phyloP scores from a whole-genome alignment of 64 coral and sea anemone species.

The Astreopora myriophthalma region DNA sequence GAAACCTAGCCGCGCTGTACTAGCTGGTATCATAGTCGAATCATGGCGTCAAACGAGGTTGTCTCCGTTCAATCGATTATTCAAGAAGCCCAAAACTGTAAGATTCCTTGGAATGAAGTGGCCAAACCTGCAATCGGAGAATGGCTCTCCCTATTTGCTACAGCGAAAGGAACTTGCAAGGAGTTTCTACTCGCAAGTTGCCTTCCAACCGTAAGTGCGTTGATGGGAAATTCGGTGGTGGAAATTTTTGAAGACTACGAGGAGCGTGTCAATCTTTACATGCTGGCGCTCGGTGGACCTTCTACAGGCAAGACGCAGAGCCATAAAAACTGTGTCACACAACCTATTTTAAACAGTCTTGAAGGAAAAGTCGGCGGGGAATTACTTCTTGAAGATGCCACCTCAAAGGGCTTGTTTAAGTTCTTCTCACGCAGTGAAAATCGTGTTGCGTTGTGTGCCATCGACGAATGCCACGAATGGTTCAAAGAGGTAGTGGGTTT shows the following conservation, averaged over 20 bases:
- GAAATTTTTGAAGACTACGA: conserved; percentile 32
- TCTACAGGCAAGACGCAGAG: conserved; percentile 18
- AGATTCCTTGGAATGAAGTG: background rate
- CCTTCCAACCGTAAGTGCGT: conserved; percentile 13
- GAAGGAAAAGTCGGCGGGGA: conserved; percentile 21
- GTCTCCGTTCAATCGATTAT: background rate
- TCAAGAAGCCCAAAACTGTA: background rate
- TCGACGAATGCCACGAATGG: conserved; percentile 25
- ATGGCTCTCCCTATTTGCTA: conserved; percentile 6
- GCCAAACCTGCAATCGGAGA: background rate
- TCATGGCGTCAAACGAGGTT: background rate
- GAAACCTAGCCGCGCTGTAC: no score
- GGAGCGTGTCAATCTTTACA: conserved; percentile 39
- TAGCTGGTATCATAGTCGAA: no score
- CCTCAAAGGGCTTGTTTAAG: conserved; percentile 2
- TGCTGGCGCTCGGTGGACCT: conserved; percentile 27
- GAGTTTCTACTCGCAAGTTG: conserved; percentile 2
- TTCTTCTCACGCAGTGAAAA: background rate
- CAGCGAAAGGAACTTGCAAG: conserved; percentile 16
- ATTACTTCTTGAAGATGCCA: conserved; percentile 36
- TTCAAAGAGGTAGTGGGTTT: conserved; percentile 4
- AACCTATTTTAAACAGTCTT: background rate
- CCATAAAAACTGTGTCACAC: background rate
- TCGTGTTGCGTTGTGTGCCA: conserved; percentile 9
- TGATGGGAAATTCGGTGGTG: conserved; percentile 30